Evolutionary conservation across 1,140 invertebrate species (phyloP), one percentile per base, ranked within the genome.

Genomic region (Drosophila pseudoobscura): DNA sequence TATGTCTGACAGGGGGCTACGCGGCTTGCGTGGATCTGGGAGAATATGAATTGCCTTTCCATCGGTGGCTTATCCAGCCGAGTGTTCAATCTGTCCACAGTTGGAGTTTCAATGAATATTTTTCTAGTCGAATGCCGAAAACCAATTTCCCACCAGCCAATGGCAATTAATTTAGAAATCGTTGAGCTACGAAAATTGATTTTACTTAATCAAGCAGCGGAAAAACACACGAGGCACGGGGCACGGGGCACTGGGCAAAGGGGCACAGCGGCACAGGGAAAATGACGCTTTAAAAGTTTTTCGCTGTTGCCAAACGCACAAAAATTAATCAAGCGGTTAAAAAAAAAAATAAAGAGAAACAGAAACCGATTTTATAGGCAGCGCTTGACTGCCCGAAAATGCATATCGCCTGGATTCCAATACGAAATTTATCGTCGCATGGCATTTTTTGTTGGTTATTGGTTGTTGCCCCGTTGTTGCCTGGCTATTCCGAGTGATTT

Each of bases 371-470:
- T 74, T 74, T 57, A 75, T 75, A 75, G 71, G 52, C 51, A 35
- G 46, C 43, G 49, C 58, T 64, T 45, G 70, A 65, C 74, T 64
- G 70, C 71, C 58, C 73, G 20, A 76, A 85, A 80, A 84, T 82
- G 82, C 78, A 77, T 84, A 84, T 87, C 80, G 73, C 82, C 54
- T 62, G 82, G 68, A 87, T 85, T 85, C 82, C 80, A 80, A 87
- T 80, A 58, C 51, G 43, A 75, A 75, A 63, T 73, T 75, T 65
- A 80, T 51, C 56, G 71, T 68, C 61, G 54, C 76, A 44, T 68
- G 39, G 9, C 44, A 39, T 53, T 63, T 39, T 13, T 39, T 59
- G 46, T 17, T 35, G 20, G 24, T 72, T 66, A 49, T 78, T 59
- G 61, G 58, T 20, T 62, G 65, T 76, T 59, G 78, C 15, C 55